Conservation (phyloP, 2,888 invertebrate genomes). For the Nephrotoma guestfalica region DNA sequence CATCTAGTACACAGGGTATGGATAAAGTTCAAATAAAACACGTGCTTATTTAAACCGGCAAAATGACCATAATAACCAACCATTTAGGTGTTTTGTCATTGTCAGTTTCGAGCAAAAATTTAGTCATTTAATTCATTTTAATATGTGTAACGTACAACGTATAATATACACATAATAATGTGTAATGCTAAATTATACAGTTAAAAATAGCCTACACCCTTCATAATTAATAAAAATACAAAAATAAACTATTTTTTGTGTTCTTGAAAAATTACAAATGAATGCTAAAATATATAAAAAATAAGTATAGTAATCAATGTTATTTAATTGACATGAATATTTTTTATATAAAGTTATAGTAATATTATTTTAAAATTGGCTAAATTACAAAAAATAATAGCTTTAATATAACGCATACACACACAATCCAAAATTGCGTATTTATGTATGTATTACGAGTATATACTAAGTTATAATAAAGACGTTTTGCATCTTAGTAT, state of each 20-base stretch:
- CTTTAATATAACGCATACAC: not conserved
- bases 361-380: not conserved
- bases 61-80: not conserved
- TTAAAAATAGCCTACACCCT: not conserved
- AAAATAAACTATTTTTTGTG: not conserved
- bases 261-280: not conserved
- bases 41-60: not conserved
- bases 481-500: not conserved
- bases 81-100: not conserved
- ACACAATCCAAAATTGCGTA: too few species aligned
- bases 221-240: not conserved
- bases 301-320: not conserved
- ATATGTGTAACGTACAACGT: not conserved
- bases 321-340: not conserved
- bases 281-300: not conserved
- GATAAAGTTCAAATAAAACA: not conserved
- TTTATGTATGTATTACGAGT: not conserved
- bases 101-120: not conserved
- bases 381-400: not conserved
- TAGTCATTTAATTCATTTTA: not conserved
- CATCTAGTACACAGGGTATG: not conserved
- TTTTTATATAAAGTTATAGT: not conserved
- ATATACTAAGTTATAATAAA: not conserved
- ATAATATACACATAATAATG: not conserved
- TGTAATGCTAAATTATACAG: not conserved